phyloP scores from a whole-genome alignment of 2,113 vertebrate genomes.

The Malurus melanocephalus region DNA sequence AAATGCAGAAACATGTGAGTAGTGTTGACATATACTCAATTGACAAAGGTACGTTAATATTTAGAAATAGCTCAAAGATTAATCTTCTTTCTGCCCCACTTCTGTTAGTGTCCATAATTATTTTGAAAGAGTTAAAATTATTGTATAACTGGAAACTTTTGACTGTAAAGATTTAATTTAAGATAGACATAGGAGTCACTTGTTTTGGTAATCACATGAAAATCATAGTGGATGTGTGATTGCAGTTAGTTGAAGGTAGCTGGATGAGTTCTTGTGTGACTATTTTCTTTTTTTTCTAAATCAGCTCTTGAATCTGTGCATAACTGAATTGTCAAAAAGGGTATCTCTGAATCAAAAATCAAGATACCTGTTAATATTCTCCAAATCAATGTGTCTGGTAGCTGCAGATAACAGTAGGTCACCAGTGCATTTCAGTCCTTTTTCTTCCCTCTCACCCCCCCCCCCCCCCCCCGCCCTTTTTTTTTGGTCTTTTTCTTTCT shows the following conservation, averaged over 20 bases:
- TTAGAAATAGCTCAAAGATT: not conserved
- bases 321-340: not conserved
- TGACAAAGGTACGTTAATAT: not conserved
- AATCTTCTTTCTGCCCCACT: not conserved
- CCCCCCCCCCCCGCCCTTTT: too few species aligned
- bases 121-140: not conserved
- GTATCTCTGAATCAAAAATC: not conserved
- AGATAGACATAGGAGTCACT: not conserved
- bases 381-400: not conserved
- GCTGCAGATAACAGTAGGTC: not conserved
- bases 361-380: not conserved
- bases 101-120: not conserved
- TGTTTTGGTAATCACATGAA: not conserved
- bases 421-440: not conserved
- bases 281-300: not conserved
- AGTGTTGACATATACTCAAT: not conserved
- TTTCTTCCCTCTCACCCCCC: accelerated
- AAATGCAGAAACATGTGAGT: not conserved
- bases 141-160: not conserved
- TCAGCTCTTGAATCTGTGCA: not conserved
- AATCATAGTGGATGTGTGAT: not conserved
- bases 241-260: not conserved
- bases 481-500: not conserved
- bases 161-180: not conserved
- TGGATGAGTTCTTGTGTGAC: not conserved